These are phyloP conservation scores for Centropus unirufus DNA, from an alignment of 2,113 vertebrate species.

Conservation along the genomic window DNA sequence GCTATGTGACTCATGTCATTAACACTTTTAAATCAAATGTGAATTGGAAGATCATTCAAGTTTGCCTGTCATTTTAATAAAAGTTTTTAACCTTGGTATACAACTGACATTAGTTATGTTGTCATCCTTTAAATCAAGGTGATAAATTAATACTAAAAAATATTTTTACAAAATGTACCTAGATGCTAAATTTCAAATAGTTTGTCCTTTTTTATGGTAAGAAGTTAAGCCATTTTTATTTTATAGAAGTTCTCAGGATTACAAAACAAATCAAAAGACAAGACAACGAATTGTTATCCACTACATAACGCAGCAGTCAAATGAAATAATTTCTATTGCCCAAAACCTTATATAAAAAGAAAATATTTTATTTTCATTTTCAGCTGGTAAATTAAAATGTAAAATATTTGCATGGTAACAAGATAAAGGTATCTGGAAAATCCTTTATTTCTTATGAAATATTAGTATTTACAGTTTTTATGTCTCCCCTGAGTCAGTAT, in stretches of 20 bases:
- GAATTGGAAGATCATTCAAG: not conserved
- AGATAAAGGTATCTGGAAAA: not conserved
- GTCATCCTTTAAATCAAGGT: not conserved
- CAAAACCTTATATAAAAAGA: not conserved
- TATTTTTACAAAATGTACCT: not conserved
- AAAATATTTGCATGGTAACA: not conserved
- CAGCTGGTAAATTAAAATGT: not conserved
- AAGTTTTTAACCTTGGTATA: not conserved
- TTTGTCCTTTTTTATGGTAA: not conserved
- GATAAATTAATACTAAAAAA: not conserved
- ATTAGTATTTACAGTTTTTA: not conserved
- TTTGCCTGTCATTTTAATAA: not conserved
- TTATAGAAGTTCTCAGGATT: not conserved
- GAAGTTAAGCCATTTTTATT: not conserved
- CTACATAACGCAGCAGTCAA: not conserved
- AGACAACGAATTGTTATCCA: not conserved
- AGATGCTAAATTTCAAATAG: not conserved
- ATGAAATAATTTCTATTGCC: not conserved
- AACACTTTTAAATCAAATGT: not conserved
- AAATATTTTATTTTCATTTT: not conserved
- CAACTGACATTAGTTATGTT: not conserved
- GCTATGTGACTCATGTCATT: not conserved
- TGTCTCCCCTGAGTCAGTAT: not conserved
- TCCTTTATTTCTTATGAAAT: not conserved
- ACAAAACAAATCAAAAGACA: not conserved